phyloP scores from a whole-genome alignment of 1,140 invertebrate genomes.

The Cepaea nemoralis region DNA sequence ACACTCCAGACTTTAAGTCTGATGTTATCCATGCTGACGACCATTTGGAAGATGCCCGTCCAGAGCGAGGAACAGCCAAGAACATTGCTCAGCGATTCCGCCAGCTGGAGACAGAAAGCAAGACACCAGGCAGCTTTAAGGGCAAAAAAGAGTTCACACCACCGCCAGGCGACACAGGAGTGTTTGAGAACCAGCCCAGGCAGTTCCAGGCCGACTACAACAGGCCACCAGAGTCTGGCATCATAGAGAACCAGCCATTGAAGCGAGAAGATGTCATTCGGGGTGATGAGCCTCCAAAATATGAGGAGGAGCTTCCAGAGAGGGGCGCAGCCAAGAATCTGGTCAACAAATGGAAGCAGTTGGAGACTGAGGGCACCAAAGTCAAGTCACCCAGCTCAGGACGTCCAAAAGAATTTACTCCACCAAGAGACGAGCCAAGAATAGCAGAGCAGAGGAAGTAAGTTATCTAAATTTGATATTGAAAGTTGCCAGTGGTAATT shows the following conservation, averaged over 20 bases:
- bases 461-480: neutral
- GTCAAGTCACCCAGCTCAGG: slow-evolving; percentile 46
- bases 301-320: slow-evolving; percentile 63
- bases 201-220: slow-evolving; percentile 53
- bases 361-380: slow-evolving; percentile 55
- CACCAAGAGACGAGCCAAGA: slow-evolving; percentile 58
- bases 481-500: too few species aligned
- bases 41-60: slow-evolving; percentile 54
- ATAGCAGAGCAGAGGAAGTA: slow-evolving; percentile 37
- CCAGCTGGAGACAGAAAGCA: slow-evolving; percentile 53
- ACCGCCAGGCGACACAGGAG: slow-evolving; percentile 52
- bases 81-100: slow-evolving; percentile 60
- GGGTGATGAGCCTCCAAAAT: slow-evolving; percentile 45
- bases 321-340: slow-evolving; percentile 63
- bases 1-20: slow-evolving; percentile 50
- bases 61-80: slow-evolving; percentile 61
- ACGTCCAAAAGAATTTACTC: slow-evolving; percentile 64
- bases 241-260: slow-evolving; percentile 61
- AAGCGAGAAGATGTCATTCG: slow-evolving; percentile 52
- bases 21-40: slow-evolving; percentile 57
- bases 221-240: slow-evolving; percentile 59
- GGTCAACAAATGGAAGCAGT: slow-evolving; percentile 62
- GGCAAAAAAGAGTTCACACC: slow-evolving; percentile 59
- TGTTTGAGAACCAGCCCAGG: slow-evolving; percentile 61
- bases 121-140: slow-evolving; percentile 45